phyloP scores from a whole-genome alignment of 2,113 vertebrate species.

The Tragelaphus imberbis region DNA sequence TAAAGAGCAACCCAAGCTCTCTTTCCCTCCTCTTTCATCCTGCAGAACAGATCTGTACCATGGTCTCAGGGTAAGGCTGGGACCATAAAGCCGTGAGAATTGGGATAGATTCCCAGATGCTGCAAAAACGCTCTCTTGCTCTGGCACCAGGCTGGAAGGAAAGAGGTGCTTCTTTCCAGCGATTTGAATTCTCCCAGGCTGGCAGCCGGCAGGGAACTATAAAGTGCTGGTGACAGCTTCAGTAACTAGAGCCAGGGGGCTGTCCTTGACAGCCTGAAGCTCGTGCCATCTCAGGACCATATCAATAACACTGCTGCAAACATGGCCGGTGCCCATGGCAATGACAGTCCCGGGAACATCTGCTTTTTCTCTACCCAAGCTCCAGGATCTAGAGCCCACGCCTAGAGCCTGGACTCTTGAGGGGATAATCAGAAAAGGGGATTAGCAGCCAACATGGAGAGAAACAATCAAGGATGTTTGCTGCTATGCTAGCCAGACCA shows the following conservation, averaged over 20 bases:
- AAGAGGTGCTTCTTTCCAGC: neutral
- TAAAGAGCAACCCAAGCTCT: neutral
- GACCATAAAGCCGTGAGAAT: neutral
- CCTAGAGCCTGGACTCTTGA: constrained; percentile 54
- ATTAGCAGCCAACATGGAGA: constrained; percentile 60
- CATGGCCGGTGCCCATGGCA: neutral
- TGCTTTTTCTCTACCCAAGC: constrained; percentile 55
- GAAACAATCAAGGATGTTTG: constrained; percentile 50
- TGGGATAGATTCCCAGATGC: neutral
- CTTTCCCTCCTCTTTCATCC: neutral
- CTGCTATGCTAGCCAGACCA: constrained; percentile 36
- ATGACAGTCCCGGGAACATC: neutral
- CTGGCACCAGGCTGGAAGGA: neutral
- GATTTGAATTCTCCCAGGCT: neutral
- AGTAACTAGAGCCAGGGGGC: neutral
- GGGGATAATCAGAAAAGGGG: constrained; percentile 71
- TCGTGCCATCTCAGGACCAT: neutral
- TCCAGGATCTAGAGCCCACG: constrained; percentile 4
- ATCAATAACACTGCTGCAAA: neutral
- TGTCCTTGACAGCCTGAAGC: neutral
- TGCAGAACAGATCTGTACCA: neutral
- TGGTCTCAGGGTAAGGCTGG: neutral
- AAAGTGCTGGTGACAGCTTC: neutral
- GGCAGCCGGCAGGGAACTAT: neutral
- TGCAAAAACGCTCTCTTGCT: neutral